Conservation (phyloP, 2,888 invertebrate species). For the Hedya salicella region DNA sequence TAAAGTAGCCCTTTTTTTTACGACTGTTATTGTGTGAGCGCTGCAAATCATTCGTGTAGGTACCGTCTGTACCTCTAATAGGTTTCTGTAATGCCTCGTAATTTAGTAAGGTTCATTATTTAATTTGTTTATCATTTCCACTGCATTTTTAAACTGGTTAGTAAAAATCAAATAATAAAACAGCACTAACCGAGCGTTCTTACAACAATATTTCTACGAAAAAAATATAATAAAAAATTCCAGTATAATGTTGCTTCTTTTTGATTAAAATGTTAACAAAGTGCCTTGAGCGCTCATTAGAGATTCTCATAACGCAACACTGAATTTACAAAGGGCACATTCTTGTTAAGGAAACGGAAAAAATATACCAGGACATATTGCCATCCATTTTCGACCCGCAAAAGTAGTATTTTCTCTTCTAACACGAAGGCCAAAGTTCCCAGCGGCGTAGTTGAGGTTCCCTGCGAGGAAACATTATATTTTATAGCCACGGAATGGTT, state of each 20-base stretch:
- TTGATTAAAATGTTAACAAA: slow-evolving; percentile 21
- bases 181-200: neutral
- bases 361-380: slow-evolving; percentile 64
- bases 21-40: no score
- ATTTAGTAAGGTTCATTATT: no score
- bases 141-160: no score
- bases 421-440: slow-evolving; percentile 75
- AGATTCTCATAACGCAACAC: slow-evolving; percentile 19
- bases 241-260: slow-evolving; percentile 5
- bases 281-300: slow-evolving; percentile 33
- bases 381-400: slow-evolving; percentile 72
- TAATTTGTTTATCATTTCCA: no score
- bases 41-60: no score
- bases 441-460: slow-evolving; percentile 60
- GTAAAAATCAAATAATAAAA: no score
- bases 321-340: slow-evolving; percentile 30
- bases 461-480: slow-evolving; percentile 53
- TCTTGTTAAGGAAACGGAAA: slow-evolving; percentile 33
- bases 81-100: no score
- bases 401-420: slow-evolving; percentile 67
- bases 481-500: slow-evolving; percentile 10
- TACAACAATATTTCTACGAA: neutral
- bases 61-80: no score
- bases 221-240: neutral
- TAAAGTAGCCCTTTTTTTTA: no score